Evolutionary conservation across 92 coral and sea anemone genomes (phyloP).

Genomic region (Porites lobata): DNA sequence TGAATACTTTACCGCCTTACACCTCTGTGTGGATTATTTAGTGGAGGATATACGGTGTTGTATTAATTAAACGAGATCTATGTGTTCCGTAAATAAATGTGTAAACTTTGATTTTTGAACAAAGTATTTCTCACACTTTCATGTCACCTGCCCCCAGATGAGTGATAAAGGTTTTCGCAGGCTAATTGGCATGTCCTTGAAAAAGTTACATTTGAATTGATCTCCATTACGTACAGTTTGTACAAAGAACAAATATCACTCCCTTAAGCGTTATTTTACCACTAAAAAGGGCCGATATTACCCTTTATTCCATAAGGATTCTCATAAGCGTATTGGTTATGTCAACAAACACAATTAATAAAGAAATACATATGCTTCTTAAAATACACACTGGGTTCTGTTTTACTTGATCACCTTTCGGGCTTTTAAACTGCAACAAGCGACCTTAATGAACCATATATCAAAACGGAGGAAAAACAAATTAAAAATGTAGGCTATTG

Average conservation of each 20-base stretch:
- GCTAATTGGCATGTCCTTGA: constrained; percentile 48
- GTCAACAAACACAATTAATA: constrained; percentile 52
- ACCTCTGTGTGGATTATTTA: constrained; percentile 25
- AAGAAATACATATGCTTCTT: constrained; percentile 43
- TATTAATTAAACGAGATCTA: constrained; percentile 42
- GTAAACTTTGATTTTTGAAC: constrained; percentile 49
- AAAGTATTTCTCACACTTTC: constrained; percentile 23
- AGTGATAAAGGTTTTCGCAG: constrained; percentile 9
- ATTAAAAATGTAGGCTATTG: constrained; percentile 68
- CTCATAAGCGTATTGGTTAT: constrained; percentile 21
- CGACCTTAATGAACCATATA: constrained; percentile 78
- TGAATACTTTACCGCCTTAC: constrained; percentile 1
- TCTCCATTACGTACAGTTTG: constrained; percentile 41
- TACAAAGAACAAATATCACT: constrained; percentile 28
- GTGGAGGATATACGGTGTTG: constrained; percentile 32
- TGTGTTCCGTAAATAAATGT: constrained; percentile 37
- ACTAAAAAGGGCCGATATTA: constrained; percentile 38
- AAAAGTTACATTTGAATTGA: constrained; percentile 47
- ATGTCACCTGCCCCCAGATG: constrained; percentile 31
- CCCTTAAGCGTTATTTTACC: constrained; percentile 27
- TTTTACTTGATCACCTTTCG: constrained; percentile 23
- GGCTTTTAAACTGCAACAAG: constrained; percentile 60
- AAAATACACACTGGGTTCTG: constrained; percentile 10
- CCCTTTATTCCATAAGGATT: constrained; percentile 11
- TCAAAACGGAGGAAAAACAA: constrained; percentile 70